Evolutionary conservation across 2,797 vertebrate genomes (phyloP), one percentile per base, ranked within the genome.

Genomic region (Pantherophis alleghaniensis): DNA sequence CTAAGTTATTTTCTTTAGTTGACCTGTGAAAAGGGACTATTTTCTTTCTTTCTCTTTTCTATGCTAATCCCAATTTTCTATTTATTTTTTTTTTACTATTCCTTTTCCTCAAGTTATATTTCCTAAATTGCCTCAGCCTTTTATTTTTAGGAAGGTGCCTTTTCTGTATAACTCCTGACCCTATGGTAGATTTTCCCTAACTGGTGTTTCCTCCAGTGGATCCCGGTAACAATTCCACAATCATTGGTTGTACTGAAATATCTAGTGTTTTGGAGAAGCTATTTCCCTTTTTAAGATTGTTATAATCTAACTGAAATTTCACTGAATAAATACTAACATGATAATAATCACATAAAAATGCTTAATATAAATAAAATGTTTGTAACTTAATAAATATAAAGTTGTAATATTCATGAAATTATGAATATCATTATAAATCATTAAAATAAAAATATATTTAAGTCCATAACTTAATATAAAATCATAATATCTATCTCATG

Each of bases 331-430:
- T 79, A 7, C 91, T 94, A 91, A 26, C 32, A 86, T n/a, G 0
- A 87, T 94, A 63, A 2, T 93, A 94, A 86, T 95, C 28, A 92
- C 89, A 24, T 60, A 16, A 94, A 92, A 51, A 6, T 5, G 12
- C 55, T 57, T 32, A 1, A 2, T 90, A 69, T 42, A 61, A 91
- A 47, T 93, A 37, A 83, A 94, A 88, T 16, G 86, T 37, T 92
- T 92, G 51, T 91, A 63, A 90, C 56, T 61, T 90, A 95, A 53
- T 94, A 87, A 89, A 90, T 92, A 88, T 37, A 24, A 95, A 94
- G 91, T 66, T 4, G 53, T 94, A 57, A 95, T 56, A 90, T 1
- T 92, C 10, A 24, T 63, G 16, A 95, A 92, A 47, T 6, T 86
- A 83, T 90, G 42, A 42, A 42, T 42, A 42, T 42, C 42, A 42